Conservation (phyloP, 2,797 vertebrate genomes). For the Echeneis naucrates region DNA sequence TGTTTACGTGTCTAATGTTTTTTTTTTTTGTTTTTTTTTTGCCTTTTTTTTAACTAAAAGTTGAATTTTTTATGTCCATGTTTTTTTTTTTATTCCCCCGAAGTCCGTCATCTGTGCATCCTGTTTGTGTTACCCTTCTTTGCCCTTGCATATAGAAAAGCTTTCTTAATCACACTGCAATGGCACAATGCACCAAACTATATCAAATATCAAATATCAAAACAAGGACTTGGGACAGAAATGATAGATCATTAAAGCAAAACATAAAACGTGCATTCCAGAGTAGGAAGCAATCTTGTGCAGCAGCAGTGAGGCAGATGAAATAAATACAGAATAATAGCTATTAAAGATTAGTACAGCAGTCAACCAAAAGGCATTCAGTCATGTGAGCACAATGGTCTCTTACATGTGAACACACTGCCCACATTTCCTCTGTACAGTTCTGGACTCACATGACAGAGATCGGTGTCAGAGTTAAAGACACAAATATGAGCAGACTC, state of each 20-base stretch:
- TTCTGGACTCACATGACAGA: slow-evolving; percentile 56
- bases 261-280: slow-evolving; percentile 1
- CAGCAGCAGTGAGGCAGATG: not conserved
- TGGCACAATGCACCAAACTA: slow-evolving; percentile 6
- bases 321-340: slow-evolving; percentile 1
- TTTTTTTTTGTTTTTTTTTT: slow-evolving; percentile 65
- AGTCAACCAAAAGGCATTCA: not conserved
- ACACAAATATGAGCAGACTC: slow-evolving; percentile 46
- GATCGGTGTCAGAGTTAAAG: slow-evolving; percentile 53
- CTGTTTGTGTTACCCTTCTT: not conserved
- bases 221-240: slow-evolving; percentile 2
- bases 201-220: too few species aligned
- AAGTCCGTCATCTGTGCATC: slow-evolving; percentile 6
- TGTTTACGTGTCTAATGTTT: slow-evolving; percentile 44
- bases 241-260: slow-evolving; percentile 1
- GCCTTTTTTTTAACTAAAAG: slow-evolving; percentile 44
- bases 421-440: slow-evolving; percentile 62
- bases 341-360: not conserved
- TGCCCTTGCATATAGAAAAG: not conserved
- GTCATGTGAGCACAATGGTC: not conserved
- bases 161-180: slow-evolving; percentile 28
- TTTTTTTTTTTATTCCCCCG: slow-evolving; percentile 22
- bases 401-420: slow-evolving; percentile 44
- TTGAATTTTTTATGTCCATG: slow-evolving; percentile 48
- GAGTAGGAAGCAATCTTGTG: not conserved